These are phyloP conservation scores for Hedya salicella DNA, from an alignment of 2,888 invertebrate genomes.

Conservation along the genomic window DNA sequence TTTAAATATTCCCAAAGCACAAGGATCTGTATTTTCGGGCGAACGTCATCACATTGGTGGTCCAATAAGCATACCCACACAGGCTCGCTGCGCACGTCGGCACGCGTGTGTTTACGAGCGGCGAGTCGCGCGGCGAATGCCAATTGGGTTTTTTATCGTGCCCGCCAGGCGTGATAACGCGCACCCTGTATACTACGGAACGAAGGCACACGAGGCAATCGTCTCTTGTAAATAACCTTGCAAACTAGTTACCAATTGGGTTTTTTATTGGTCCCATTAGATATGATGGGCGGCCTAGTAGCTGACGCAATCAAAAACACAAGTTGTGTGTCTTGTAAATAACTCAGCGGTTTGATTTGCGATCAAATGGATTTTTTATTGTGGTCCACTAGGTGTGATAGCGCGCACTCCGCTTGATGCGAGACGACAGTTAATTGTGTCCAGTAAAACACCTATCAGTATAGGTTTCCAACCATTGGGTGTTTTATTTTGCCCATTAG, in stretches of 20 bases:
- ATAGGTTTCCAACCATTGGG: constrained; percentile 6
- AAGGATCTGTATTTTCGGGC: neutral
- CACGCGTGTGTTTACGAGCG: constrained; percentile 57
- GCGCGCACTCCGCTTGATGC: no score
- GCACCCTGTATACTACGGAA: neutral
- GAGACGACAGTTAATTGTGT: no score
- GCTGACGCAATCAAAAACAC: no score
- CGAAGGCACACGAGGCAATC: neutral
- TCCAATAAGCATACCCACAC: constrained; percentile 9
- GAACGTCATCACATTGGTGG: neutral
- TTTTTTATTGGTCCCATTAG: no score
- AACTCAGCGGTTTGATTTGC: neutral
- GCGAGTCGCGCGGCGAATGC: constrained; percentile 60
- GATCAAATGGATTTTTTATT: no score
- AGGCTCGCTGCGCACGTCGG: constrained; percentile 21
- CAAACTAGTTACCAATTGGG: no score
- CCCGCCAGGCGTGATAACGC: constrained; percentile 59
- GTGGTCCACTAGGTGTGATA: no score
- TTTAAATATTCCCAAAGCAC: no score
- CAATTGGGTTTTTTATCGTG: constrained; percentile 78
- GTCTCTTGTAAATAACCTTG: constrained; percentile 18
- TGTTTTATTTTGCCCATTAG: no score
- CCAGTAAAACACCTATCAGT: no score
- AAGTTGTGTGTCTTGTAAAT: constrained; percentile 14
- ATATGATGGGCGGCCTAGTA: no score